These are phyloP conservation scores for Gortyna flavago DNA, from an alignment of 2,888 invertebrate species.

Conservation along the genomic window DNA sequence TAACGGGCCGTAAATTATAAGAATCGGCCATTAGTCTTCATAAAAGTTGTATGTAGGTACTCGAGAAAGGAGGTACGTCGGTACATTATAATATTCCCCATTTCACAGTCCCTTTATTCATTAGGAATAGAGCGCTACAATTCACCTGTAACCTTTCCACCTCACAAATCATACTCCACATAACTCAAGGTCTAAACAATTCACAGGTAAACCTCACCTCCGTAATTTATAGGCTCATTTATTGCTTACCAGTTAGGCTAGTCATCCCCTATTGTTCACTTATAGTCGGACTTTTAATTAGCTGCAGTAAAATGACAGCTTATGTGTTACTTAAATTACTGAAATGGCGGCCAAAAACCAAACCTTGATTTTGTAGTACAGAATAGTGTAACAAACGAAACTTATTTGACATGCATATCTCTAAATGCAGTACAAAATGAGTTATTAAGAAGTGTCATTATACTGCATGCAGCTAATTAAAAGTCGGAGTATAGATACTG, in stretches of 20 bases:
- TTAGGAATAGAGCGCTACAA: conserved; percentile 28
- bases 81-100: not conserved
- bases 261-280: conserved; percentile 38
- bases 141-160: conserved; percentile 19
- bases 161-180: conserved; percentile 52
- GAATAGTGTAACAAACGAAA: too few species aligned
- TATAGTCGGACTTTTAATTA: too few species aligned
- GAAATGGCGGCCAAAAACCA: too few species aligned
- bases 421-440: too few species aligned
- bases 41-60: not conserved
- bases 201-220: conserved; percentile 27
- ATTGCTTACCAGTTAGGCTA: conserved; percentile 46
- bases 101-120: conserved; percentile 30
- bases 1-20: not conserved
- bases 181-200: conserved; percentile 59
- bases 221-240: conserved; percentile 53
- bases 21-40: not conserved
- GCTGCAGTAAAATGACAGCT: too few species aligned
- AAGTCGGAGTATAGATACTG: too few species aligned
- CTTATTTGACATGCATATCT: too few species aligned
- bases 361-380: too few species aligned
- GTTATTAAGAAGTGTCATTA: too few species aligned
- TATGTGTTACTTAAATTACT: too few species aligned
- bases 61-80: not conserved
- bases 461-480: too few species aligned